phyloP scores from a whole-genome alignment of 2,888 invertebrate species.

The Eulithis testata region DNA sequence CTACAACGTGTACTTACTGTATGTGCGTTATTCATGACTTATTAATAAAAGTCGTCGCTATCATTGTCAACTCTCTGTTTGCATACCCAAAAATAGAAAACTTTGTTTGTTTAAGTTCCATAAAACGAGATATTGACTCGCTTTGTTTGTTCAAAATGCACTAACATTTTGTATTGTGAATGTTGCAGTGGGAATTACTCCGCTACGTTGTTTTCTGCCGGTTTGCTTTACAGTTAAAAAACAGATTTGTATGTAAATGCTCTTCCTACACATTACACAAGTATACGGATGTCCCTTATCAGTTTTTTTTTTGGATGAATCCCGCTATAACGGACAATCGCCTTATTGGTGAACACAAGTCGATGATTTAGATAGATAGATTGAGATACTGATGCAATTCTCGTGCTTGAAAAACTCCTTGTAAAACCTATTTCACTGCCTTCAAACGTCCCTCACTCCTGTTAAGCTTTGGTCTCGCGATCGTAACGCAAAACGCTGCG shows the following conservation, averaged over 20 bases:
- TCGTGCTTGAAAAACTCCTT: too few relatives aligned
- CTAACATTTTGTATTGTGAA: background rate
- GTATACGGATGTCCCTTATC: constrained; percentile 3
- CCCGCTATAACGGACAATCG: background rate
- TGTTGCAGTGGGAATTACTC: background rate
- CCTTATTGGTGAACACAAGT: too few relatives aligned
- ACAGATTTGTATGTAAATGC: constrained; percentile 7
- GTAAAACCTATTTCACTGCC: too few relatives aligned
- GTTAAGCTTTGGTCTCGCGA: too few relatives aligned
- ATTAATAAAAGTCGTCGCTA: too few relatives aligned
- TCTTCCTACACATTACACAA: constrained; percentile 13
- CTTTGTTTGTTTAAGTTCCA: constrained; percentile 11
- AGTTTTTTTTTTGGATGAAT: background rate
- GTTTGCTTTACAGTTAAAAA: too few relatives aligned
- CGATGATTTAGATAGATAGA: background rate
- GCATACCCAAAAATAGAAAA: constrained; percentile 4
- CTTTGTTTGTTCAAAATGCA: constrained; percentile 16
- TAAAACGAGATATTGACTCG: constrained; percentile 16
- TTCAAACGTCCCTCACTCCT: too few relatives aligned
- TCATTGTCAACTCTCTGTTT: background rate
- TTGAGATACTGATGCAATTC: background rate
- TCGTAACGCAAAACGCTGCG: too few relatives aligned
- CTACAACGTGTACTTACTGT: too few relatives aligned
- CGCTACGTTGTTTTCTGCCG: too few relatives aligned
- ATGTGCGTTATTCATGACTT: too few relatives aligned